These are phyloP conservation scores for Ailurus styani DNA, from an alignment of 2,113 vertebrate genomes.

Conservation along the genomic window DNA sequence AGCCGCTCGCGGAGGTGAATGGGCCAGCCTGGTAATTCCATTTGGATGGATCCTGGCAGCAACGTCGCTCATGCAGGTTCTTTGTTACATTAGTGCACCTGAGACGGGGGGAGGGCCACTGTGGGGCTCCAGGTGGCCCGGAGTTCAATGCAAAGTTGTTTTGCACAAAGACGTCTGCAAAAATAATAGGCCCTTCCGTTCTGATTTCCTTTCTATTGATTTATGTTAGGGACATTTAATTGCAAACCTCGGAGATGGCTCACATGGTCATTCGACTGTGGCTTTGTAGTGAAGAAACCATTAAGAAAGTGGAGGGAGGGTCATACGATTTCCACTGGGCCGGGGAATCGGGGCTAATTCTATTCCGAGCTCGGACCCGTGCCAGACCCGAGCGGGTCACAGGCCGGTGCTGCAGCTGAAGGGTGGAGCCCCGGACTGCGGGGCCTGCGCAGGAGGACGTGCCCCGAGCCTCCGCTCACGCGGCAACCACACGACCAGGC, in stretches of 20 bases:
- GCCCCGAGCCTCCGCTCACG: background rate
- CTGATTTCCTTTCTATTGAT: conserved; percentile 80
- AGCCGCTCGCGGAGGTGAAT: background rate
- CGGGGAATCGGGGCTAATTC: conserved; percentile 54
- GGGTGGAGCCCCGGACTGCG: background rate
- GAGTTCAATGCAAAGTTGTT: conserved; percentile 69
- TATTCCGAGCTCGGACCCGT: conserved; percentile 61
- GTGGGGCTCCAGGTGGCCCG: conserved; percentile 29
- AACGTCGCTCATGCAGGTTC: conserved; percentile 24
- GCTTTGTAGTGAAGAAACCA: conserved; percentile 74
- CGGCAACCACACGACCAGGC: accelerated
- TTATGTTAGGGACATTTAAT: conserved; percentile 77
- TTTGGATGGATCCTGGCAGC: conserved; percentile 43
- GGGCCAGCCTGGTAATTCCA: background rate
- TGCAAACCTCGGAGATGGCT: conserved; percentile 68
- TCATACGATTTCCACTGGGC: conserved; percentile 56
- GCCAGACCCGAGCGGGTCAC: conserved; percentile 4
- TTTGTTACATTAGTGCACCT: conserved; percentile 36
- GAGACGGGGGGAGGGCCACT: background rate
- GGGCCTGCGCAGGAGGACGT: accelerated
- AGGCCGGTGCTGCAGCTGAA: background rate
- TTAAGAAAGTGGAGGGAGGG: conserved; percentile 75
- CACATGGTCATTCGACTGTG: conserved; percentile 68
- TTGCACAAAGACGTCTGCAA: conserved; percentile 54
- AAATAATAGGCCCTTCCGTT: conserved; percentile 73